Percentiles rank a stretch among this genome's conserved stretches.
phyloP scores from a whole-genome alignment of 2,113 vertebrate species.

The Orycteropus afer region DNA sequence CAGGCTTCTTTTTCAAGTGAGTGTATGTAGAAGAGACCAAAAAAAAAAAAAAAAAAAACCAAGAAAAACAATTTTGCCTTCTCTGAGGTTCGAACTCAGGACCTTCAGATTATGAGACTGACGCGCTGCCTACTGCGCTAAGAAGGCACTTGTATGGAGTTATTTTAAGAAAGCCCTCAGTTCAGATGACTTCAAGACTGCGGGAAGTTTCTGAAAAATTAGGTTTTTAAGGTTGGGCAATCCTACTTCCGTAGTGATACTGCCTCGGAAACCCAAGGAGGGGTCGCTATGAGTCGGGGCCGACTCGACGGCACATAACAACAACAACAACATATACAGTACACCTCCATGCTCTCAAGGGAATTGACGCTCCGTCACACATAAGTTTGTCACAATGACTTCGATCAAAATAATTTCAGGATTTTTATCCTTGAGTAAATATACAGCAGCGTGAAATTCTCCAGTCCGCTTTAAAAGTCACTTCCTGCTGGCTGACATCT shows the following conservation, averaged over 20 bases:
- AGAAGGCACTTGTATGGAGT: rapidly evolving
- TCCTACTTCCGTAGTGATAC: no score
- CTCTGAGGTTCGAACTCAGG: conserved; percentile 67
- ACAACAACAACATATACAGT: no score
- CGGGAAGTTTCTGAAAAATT: not conserved
- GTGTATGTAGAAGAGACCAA: rapidly evolving
- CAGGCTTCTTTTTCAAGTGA: rapidly evolving
- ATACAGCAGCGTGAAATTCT: not conserved
- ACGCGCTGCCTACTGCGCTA: conserved; percentile 36
- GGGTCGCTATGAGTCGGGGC: no score
- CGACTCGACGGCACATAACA: no score
- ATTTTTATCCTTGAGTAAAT: not conserved
- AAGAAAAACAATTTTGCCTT: not conserved
- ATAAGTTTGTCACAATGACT: no score
- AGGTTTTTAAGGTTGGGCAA: not conserved
- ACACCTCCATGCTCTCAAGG: not conserved
- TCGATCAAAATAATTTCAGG: not conserved
- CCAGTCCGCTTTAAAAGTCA: not conserved
- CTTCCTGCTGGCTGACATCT: not conserved
- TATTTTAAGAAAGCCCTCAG: rapidly evolving
- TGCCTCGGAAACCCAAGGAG: no score
- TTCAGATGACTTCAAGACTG: not conserved
- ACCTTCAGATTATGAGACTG: conserved; percentile 62
- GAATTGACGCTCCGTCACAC: not conserved
- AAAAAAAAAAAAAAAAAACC: not conserved